These are phyloP conservation scores for Galbula dea DNA, from an alignment of 2,113 vertebrate genomes.

Conservation along the genomic window DNA sequence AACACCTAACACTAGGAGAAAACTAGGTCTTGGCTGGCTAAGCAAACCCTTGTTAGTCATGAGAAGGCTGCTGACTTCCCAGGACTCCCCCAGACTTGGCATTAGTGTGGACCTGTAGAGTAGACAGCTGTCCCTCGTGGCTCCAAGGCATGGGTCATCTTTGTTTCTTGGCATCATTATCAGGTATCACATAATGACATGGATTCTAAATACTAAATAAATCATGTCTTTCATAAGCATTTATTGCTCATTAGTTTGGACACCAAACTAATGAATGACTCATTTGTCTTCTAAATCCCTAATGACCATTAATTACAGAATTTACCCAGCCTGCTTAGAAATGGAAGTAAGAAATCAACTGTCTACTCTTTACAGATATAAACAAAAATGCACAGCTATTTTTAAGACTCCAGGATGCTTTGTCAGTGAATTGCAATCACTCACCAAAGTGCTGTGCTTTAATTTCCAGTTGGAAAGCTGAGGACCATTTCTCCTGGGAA, in stretches of 20 bases:
- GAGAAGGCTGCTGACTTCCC: background rate
- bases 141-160: background rate
- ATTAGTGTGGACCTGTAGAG: background rate
- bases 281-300: conserved; percentile 62
- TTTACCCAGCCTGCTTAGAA: conserved; percentile 7
- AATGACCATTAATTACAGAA: conserved; percentile 58
- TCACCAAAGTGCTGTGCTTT: conserved; percentile 16
- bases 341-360: conserved; percentile 22
- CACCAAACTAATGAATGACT: conserved; percentile 43
- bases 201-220: conserved; percentile 52
- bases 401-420: conserved; percentile 10
- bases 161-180: background rate
- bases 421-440: conserved; percentile 22
- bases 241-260: conserved; percentile 66
- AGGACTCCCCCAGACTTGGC: background rate
- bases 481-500: background rate
- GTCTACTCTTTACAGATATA: conserved; percentile 14
- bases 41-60: background rate
- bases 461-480: conserved; percentile 26
- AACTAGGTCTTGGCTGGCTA: background rate
- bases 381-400: background rate
- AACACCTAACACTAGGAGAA: background rate
- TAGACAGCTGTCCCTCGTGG: background rate
- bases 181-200: background rate
- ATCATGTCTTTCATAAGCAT: conserved; percentile 62